A percentile compares a stretch with the other conserved stretches of the same genome.
Conservation (phyloP, 2,113 vertebrate species). For the Balaeniceps rex region DNA sequence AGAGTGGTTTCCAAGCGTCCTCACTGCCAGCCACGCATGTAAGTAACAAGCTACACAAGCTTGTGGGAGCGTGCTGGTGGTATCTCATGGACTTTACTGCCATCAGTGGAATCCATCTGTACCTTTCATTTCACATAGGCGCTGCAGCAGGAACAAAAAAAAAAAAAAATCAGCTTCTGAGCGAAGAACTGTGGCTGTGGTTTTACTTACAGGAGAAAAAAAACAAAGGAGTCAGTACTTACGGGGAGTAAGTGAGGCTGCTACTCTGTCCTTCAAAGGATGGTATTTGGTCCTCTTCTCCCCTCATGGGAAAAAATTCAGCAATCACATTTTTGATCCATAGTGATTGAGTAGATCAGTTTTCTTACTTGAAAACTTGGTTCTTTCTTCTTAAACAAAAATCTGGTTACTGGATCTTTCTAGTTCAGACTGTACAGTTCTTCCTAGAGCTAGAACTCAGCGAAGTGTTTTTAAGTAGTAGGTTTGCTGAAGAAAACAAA, state of each 20-base stretch:
- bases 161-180: not conserved
- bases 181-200: not conserved
- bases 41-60: not conserved
- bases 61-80: not conserved
- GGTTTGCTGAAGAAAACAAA: not conserved
- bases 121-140: not conserved
- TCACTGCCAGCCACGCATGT: not conserved
- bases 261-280: not conserved
- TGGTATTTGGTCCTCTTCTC: not conserved
- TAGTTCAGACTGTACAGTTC: not conserved
- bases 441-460: not conserved
- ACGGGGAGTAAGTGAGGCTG: not conserved
- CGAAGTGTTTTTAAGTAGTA: not conserved
- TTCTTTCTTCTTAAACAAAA: not conserved
- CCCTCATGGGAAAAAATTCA: not conserved
- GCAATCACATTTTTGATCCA: not conserved
- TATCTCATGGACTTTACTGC: not conserved
- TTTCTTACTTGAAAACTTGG: not conserved
- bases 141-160: not conserved
- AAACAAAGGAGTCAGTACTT: not conserved
- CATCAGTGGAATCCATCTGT: not conserved
- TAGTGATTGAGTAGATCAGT: not conserved
- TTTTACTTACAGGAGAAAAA: not conserved
- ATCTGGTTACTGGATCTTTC: not conserved
- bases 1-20: not conserved